These are phyloP conservation scores for Nyctereutes procyonoides DNA, from an alignment of 2,113 vertebrate species.

Conservation along the genomic window DNA sequence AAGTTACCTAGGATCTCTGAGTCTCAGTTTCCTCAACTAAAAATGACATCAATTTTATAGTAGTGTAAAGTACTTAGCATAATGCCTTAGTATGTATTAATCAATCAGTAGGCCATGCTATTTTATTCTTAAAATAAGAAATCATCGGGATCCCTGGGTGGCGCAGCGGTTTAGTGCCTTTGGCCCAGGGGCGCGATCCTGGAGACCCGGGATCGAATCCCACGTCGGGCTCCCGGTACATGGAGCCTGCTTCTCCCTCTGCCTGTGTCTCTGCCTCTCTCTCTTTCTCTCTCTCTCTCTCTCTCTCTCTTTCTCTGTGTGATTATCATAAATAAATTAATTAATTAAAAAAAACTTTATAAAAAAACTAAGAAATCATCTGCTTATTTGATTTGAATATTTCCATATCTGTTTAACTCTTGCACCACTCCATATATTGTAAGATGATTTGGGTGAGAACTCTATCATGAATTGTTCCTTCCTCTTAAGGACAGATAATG, in stretches of 20 bases:
- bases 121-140: not conserved
- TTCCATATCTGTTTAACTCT: not conserved
- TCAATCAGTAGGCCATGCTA: not conserved
- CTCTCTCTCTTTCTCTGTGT: no score
- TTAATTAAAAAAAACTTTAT: no score
- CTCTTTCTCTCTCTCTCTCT: no score
- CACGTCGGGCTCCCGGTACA: no score
- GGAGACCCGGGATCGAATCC: no score
- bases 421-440: not conserved
- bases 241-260: no score
- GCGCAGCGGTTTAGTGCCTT: no score
- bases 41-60: not conserved
- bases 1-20: not conserved
- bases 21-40: not conserved
- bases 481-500: not conserved
- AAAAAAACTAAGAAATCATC: not conserved
- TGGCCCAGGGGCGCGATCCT: no score
- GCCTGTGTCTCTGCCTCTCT: no score
- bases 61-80: not conserved
- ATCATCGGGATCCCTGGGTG: no score
- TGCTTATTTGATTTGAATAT: not conserved
- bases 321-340: no score
- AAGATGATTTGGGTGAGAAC: not conserved
- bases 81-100: not conserved
- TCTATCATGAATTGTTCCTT: not conserved